phyloP scores from a whole-genome alignment of 2,113 vertebrate genomes.

The Solea senegalensis region DNA sequence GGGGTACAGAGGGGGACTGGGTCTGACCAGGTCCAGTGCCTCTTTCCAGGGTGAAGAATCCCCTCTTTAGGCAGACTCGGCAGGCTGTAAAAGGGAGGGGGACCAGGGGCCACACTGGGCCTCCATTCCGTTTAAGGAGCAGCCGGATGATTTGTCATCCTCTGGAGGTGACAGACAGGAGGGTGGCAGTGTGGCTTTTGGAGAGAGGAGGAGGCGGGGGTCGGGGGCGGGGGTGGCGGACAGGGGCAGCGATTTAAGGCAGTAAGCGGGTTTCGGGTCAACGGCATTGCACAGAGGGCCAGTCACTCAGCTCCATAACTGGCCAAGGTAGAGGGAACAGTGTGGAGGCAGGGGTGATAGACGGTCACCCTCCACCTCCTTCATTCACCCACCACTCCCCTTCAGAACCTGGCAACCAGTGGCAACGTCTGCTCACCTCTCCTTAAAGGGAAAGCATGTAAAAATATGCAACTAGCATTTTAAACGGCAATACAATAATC shows the following conservation, averaged over 20 bases:
- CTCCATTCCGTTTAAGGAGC: slow-evolving; percentile 42
- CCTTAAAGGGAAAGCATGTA: too few species aligned
- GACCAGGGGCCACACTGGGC: slow-evolving; percentile 12
- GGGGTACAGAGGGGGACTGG: background rate
- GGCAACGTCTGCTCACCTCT: slow-evolving; percentile 22
- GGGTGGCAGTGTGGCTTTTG: slow-evolving; percentile 50
- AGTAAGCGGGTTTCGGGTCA: slow-evolving; percentile 78
- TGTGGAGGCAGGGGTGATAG: slow-evolving; percentile 4
- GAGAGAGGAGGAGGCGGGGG: slow-evolving; percentile 34
- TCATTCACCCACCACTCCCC: slow-evolving; percentile 11
- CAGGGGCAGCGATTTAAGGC: slow-evolving; percentile 66
- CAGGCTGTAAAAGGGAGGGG: slow-evolving; percentile 49
- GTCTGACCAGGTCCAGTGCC: slow-evolving; percentile 16
- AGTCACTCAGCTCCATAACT: slow-evolving; percentile 72
- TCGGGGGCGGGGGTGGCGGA: background rate
- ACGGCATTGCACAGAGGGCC: slow-evolving; percentile 74
- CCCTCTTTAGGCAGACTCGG: slow-evolving; percentile 56
- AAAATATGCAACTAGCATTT: too few species aligned
- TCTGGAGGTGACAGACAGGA: slow-evolving; percentile 45
- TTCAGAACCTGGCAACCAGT: slow-evolving; percentile 22
- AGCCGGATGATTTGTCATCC: slow-evolving; percentile 71
- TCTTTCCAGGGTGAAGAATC: slow-evolving; percentile 67
- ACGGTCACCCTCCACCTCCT: slow-evolving; percentile 14
- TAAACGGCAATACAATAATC: too few species aligned
- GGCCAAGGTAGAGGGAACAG: slow-evolving; percentile 35